Base-by-base conservation (phyloP, 2,797 vertebrate genomes). In the Knipowitschia caucasica region DNA sequence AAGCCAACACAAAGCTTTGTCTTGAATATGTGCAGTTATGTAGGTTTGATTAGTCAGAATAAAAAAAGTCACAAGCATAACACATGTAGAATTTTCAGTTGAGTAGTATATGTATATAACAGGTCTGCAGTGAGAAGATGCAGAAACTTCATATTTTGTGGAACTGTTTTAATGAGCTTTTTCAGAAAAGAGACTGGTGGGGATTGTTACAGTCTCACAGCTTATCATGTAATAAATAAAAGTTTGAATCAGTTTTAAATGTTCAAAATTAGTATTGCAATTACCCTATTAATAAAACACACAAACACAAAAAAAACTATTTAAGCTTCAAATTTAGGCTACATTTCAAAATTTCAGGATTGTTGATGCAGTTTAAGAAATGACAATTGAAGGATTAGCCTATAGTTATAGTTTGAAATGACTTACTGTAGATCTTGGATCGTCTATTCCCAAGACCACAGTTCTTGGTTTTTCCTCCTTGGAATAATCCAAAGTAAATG, bases 401-500 rank as follows among this genome's bases (percentile, higher is more conserved):
- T 21, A 38, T 31, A n/a, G 14, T 17, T 10, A 20, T 36, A 4
- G 17, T 21, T 12, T 11, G 0, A 20, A 35, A 11, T 9, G 77
- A 85, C 95, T 95, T 91, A 98, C 96, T 90, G 55, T 93, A 91
- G 75, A 98, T 95, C 50, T 91, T 93, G 73, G 92, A 93, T 24
- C 64, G 85, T 6, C 96, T 89, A 43, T 82, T 85, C 0, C 96
- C 95, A 1, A 99, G 87, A 23, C 96, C 96, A 12, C 96, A 99
- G 39, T 89, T 94, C 23, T 94, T 91, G 38, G 90, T 89, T 87
- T 98, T 98, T 14, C 92, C 89, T 0, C 96, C 96, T 55, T 54
- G 89, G 73, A 99, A 99, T 56, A 99, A 91, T 8, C 96, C 95
- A 0, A 93, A 99, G 77, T 94, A 93, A 76, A 99, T 91, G 55